Percentiles rank a stretch among this genome's conserved stretches.
These are phyloP conservation scores for Apoderus coryli DNA, from an alignment of 2,888 invertebrate species.

Conservation along the genomic window DNA sequence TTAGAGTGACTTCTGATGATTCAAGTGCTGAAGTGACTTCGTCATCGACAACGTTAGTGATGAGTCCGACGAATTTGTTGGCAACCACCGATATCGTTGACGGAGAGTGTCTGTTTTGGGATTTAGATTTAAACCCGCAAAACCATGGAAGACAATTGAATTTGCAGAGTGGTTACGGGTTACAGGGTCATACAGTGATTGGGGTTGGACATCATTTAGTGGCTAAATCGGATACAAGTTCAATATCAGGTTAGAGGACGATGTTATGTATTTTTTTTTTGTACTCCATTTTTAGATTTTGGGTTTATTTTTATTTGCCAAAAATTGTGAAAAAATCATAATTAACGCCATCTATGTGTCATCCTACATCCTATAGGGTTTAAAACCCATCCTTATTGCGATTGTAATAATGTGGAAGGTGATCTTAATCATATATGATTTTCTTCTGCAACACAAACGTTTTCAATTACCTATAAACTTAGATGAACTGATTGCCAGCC, in stretches of 20 bases:
- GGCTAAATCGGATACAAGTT: conserved; percentile 33
- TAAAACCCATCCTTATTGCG: too few relatives aligned
- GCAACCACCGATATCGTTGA: conserved; percentile 61
- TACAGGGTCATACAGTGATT: conserved; percentile 29
- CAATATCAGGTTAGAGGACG: conserved; percentile 35
- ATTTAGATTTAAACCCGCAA: conserved; percentile 43
- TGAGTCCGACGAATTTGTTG: conserved; percentile 58
- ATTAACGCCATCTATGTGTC: too few relatives aligned
- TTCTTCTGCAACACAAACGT: too few relatives aligned
- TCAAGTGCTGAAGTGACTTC: conserved; percentile 65
- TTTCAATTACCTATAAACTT: too few relatives aligned
- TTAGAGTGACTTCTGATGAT: conserved; percentile 54
- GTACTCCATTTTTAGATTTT: too few relatives aligned
- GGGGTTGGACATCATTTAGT: conserved; percentile 26
- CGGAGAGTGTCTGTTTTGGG: conserved; percentile 74
- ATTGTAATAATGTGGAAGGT: too few relatives aligned
- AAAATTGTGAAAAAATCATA: too few relatives aligned
- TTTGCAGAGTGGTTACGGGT: conserved; percentile 29
- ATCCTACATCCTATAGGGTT: too few relatives aligned
- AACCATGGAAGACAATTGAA: conserved; percentile 26
- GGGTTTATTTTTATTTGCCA: too few relatives aligned
- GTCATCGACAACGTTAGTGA: conserved; percentile 53
- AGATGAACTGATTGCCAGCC: too few relatives aligned
- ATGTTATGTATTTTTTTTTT: too few relatives aligned
- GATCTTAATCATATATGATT: too few relatives aligned